Conservation (phyloP, 2,113 vertebrate genomes). For the Catagonus wagneri region DNA sequence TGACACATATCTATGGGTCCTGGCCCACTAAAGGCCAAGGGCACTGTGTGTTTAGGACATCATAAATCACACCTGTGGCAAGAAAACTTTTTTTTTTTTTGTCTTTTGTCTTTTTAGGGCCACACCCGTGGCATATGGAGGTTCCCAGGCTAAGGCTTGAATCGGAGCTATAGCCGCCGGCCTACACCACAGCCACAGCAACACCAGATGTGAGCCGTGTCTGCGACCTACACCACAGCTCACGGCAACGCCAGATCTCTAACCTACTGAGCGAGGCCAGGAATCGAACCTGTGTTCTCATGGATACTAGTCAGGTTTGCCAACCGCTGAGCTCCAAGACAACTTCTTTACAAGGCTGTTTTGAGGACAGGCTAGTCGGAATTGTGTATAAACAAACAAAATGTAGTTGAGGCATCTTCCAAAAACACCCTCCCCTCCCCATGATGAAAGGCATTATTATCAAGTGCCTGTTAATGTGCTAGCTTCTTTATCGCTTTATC, state of each 20-base stretch:
- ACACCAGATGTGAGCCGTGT: no score
- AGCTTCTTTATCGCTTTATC: constrained; percentile 22
- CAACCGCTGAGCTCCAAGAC: no score
- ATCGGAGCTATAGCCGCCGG: no score
- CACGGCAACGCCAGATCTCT: no score
- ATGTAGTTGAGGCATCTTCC: background rate
- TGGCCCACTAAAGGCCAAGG: background rate
- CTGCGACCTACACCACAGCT: no score
- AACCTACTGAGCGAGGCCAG: background rate
- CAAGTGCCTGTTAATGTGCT: background rate
- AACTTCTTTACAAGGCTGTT: background rate
- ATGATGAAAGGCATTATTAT: constrained; percentile 40
- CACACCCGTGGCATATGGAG: no score
- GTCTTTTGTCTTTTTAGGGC: no score
- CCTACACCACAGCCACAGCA: no score
- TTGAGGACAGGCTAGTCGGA: constrained; percentile 18
- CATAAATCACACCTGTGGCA: constrained; percentile 5
- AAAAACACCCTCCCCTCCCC: background rate
- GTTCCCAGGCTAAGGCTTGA: no score
- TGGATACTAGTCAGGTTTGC: no score
- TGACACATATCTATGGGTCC: background rate
- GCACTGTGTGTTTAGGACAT: background rate
- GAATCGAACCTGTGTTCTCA: background rate
- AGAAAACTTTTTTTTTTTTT: background rate
- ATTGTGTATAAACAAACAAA: constrained; percentile 32